phyloP scores from a whole-genome alignment of 2,797 vertebrate species.

The Morelia viridis region DNA sequence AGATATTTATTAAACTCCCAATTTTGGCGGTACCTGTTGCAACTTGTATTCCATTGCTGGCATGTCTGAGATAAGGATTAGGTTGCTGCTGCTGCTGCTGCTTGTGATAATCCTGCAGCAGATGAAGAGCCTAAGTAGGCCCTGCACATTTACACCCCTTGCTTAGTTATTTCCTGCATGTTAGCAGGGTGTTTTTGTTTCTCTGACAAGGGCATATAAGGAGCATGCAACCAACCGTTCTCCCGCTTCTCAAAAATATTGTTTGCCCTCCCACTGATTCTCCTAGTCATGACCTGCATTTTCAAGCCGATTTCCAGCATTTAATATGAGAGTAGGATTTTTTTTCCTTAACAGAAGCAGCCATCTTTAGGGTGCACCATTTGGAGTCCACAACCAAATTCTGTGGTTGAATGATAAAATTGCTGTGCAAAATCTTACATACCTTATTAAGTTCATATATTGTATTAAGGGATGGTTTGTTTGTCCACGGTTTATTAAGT shows the following conservation, averaged over 20 bases:
- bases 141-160: not conserved
- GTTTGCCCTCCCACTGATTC: not conserved
- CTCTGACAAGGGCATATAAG: too few relatives aligned
- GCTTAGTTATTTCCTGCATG: too few relatives aligned
- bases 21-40: not conserved
- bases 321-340: not conserved
- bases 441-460: too few relatives aligned
- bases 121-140: not conserved
- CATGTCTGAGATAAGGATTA: not conserved
- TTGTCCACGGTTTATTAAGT: too few relatives aligned
- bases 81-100: too few relatives aligned
- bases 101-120: not conserved
- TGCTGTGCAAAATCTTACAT: too few relatives aligned
- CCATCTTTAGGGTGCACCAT: not conserved
- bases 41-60: too few relatives aligned
- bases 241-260: not conserved
- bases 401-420: not conserved
- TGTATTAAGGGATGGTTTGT: too few relatives aligned
- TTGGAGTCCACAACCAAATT: not conserved
- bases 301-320: not conserved
- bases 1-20: too few relatives aligned
- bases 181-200: not conserved
- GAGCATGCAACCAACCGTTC: not conserved
- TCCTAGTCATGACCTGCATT: not conserved
- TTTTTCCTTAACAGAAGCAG: not conserved